phyloP scores from a whole-genome alignment of 2,797 vertebrate genomes.

The Falco naumanni region DNA sequence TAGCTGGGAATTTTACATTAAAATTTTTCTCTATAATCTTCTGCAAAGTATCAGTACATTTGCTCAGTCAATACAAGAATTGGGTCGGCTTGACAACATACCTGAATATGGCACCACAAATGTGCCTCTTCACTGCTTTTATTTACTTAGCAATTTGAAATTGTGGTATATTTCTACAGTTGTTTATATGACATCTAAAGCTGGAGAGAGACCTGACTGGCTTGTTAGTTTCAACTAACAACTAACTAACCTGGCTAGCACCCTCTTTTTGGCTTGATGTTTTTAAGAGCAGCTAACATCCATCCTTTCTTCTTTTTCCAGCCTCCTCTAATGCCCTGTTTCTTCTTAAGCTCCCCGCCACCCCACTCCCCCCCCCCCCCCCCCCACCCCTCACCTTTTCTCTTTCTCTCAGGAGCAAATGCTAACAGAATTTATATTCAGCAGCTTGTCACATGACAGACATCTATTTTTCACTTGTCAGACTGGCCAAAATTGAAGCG shows the following conservation, averaged over 20 bases:
- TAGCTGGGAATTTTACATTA: neutral
- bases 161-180: neutral
- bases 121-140: neutral
- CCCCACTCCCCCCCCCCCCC: neutral
- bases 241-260: neutral
- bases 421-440: conserved; percentile 60
- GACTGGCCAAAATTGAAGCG: conserved; percentile 41
- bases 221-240: neutral
- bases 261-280: neutral
- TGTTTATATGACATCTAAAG: neutral
- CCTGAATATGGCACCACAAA: neutral
- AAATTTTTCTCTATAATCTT: neutral
- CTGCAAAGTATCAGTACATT: neutral
- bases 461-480: conserved; percentile 57
- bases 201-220: neutral
- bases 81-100: neutral
- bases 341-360: neutral
- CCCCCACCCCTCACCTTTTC: neutral
- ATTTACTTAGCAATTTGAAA: neutral
- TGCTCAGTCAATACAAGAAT: neutral
- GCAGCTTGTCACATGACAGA: conserved; percentile 27
- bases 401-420: conserved; percentile 24
- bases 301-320: neutral
- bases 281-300: neutral
- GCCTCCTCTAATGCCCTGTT: neutral